These are phyloP conservation scores for Caenorhabditis sp. DNA, from an alignment of 2,888 invertebrate genomes.

Conservation along the genomic window DNA sequence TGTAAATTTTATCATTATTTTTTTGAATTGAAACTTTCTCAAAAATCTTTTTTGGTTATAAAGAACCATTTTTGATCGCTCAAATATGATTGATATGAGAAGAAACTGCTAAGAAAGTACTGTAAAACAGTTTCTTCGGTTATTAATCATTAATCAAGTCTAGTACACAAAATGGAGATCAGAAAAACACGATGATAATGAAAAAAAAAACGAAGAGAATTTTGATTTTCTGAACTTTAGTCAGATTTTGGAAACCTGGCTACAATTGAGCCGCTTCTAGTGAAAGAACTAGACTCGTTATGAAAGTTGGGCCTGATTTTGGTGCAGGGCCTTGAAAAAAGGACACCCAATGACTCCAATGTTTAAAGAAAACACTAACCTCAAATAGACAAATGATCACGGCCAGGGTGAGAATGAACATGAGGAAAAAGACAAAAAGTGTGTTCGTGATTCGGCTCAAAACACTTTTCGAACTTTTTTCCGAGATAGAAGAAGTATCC, in stretches of 20 bases:
- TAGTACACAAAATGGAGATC: too few relatives aligned
- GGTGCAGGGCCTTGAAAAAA: too few relatives aligned
- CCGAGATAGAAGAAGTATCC: slow-evolving; percentile 7
- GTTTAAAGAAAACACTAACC: slow-evolving; percentile 22
- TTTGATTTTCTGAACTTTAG: background rate
- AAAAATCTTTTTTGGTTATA: background rate
- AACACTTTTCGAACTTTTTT: slow-evolving; percentile 10
- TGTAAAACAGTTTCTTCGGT: too few relatives aligned
- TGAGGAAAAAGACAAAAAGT: slow-evolving; percentile 29
- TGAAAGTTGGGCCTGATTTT: too few relatives aligned
- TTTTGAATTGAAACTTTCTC: background rate
- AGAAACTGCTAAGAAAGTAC: too few relatives aligned
- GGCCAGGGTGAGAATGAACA: slow-evolving; percentile 37
- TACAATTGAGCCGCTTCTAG: too few relatives aligned
- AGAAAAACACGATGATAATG: background rate
- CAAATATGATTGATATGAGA: too few relatives aligned
- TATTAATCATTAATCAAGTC: too few relatives aligned
- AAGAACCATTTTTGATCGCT: too few relatives aligned
- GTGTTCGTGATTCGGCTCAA: slow-evolving; percentile 19
- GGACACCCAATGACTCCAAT: too few relatives aligned
- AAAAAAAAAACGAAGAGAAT: too few relatives aligned
- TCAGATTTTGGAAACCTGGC: background rate
- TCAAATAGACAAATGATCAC: slow-evolving; percentile 38
- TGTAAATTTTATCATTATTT: slow-evolving; percentile 10
- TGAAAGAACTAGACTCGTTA: too few relatives aligned